Evolutionary conservation across 2,113 vertebrate species (phyloP).

Genomic region (Archilochus colubris): DNA sequence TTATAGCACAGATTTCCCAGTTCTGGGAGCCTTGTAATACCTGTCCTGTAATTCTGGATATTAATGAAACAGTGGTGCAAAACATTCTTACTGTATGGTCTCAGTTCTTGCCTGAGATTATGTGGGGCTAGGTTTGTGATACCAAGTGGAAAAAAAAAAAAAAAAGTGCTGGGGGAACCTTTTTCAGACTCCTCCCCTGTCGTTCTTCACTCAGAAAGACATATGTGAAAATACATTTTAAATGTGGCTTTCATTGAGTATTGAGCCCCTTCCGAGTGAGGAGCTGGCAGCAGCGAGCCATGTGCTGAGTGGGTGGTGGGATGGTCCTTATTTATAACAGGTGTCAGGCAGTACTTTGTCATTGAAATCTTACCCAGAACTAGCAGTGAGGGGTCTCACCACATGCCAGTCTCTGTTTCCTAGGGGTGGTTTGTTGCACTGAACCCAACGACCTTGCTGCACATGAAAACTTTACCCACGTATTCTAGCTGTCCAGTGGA

Average conservation of each 20-base stretch:
- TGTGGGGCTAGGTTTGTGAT: not conserved
- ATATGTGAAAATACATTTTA: not conserved
- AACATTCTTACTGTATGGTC: not conserved
- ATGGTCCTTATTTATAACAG: conserved; percentile 54
- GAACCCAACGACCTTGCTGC: not conserved
- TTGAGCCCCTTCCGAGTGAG: conserved; percentile 5
- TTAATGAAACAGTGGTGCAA: not conserved
- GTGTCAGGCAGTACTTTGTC: conserved; percentile 51
- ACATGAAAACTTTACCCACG: not conserved
- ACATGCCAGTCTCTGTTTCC: not conserved
- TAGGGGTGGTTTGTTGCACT: not conserved
- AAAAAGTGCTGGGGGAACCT: not conserved
- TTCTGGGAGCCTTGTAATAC: not conserved
- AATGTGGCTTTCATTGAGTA: conserved; percentile 12
- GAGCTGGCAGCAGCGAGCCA: conserved; percentile 46
- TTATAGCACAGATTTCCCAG: not conserved
- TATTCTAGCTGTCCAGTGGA: not conserved
- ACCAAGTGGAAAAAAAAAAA: not conserved
- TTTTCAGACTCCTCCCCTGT: not conserved
- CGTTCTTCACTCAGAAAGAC: not conserved
- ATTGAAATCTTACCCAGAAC: conserved; percentile 6
- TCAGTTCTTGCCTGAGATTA: not conserved
- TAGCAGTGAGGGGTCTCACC: not conserved
- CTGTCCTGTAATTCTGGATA: not conserved
- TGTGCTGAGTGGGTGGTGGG: conserved; percentile 49